Evolutionary conservation across 2,797 vertebrate species (phyloP).

Genomic region (Ciconia nigra): DNA sequence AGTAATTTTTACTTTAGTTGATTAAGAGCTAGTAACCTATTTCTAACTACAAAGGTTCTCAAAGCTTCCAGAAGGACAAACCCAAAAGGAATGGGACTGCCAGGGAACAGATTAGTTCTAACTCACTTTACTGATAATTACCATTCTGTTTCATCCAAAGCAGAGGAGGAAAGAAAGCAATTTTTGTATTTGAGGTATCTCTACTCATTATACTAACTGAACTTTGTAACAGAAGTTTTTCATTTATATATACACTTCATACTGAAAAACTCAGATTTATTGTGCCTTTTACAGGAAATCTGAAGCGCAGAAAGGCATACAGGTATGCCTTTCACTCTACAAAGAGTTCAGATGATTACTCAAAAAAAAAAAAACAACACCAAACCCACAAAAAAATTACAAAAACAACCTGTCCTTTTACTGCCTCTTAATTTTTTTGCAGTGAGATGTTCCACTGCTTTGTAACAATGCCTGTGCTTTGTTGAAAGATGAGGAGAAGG

Average conservation of each 20-base stretch:
- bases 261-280: background rate
- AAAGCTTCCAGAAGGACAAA: constrained; percentile 56
- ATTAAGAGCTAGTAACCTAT: constrained; percentile 50
- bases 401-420: background rate
- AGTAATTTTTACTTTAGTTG: constrained; percentile 31
- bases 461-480: background rate
- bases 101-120: background rate
- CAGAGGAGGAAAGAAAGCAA: background rate
- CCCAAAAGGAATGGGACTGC: background rate
- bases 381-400: background rate
- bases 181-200: background rate
- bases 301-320: background rate
- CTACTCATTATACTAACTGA: background rate
- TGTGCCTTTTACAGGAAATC: background rate
- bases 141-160: background rate
- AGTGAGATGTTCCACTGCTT: background rate
- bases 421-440: background rate
- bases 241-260: background rate
- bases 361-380: background rate
- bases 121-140: background rate
- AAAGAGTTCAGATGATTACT: background rate
- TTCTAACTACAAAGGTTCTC: constrained; percentile 34
- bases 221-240: background rate
- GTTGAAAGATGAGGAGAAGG: background rate
- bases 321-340: background rate